Percentiles rank a stretch among this genome's conserved stretches.
phyloP scores from a whole-genome alignment of 2,113 vertebrate species.

The Ursus arctos region DNA sequence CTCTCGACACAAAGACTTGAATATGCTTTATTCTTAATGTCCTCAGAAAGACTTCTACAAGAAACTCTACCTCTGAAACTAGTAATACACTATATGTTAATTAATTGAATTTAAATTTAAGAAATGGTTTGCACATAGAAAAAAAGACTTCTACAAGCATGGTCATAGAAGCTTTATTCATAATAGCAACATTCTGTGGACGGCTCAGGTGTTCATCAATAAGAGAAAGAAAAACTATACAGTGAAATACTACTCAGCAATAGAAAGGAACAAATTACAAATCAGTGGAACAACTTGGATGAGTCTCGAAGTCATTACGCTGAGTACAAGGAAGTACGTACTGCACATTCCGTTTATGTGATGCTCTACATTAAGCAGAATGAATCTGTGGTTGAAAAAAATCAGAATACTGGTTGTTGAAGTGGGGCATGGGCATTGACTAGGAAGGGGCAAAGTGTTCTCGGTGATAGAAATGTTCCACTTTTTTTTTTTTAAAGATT shows the following conservation, averaged over 20 bases:
- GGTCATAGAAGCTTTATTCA: not conserved
- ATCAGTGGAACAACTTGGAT: not conserved
- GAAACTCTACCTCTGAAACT: not conserved
- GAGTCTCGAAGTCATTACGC: not conserved
- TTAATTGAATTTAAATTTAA: not conserved
- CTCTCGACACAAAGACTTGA: not conserved
- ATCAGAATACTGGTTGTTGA: not conserved
- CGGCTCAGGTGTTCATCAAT: not conserved
- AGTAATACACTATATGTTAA: not conserved
- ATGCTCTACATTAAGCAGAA: not conserved
- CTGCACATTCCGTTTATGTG: not conserved
- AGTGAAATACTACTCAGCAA: not conserved
- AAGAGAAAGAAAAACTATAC: not conserved
- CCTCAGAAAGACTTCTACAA: not conserved
- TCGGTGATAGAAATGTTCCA: not conserved
- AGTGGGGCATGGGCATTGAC: not conserved
- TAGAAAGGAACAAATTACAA: slow-evolving; percentile 26
- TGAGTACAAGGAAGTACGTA: not conserved
- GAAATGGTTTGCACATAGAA: not conserved
- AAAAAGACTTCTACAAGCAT: not conserved
- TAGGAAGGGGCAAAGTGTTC: not conserved
- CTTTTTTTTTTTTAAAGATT: not conserved
- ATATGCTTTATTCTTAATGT: not conserved
- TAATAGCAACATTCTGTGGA: not conserved
- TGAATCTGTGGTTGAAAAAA: not conserved